phyloP scores from a whole-genome alignment of 2,113 vertebrate genomes.

The Lepus americanus region DNA sequence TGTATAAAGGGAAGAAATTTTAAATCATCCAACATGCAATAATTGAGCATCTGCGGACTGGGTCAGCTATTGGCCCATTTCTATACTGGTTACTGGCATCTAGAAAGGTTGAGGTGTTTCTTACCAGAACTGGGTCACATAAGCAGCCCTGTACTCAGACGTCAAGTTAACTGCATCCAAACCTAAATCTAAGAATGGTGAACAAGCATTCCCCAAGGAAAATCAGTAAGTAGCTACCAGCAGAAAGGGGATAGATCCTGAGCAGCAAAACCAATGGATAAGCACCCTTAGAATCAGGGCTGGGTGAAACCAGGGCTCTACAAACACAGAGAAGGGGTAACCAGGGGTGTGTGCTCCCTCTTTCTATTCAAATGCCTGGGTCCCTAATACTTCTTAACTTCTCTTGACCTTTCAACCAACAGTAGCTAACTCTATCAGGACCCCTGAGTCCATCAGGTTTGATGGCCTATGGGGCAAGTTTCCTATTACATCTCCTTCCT shows the following conservation, averaged over 20 bases:
- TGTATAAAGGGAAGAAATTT: slow-evolving; percentile 5
- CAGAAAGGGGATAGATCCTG: not conserved
- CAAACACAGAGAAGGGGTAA: not conserved
- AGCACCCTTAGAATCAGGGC: not conserved
- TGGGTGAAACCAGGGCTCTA: not conserved
- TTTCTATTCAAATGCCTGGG: not conserved
- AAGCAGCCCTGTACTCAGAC: not conserved
- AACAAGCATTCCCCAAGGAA: not conserved
- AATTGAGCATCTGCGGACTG: not conserved
- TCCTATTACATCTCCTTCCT: not conserved
- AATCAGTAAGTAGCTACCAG: not conserved
- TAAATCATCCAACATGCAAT: not conserved
- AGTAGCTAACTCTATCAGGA: not conserved
- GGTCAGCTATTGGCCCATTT: not conserved
- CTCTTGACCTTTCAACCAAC: not conserved
- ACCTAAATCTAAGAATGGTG: not conserved
- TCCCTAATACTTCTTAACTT: not conserved
- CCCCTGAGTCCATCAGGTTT: not conserved
- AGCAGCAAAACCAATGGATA: not conserved
- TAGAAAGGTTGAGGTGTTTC: not conserved
- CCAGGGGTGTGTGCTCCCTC: not conserved
- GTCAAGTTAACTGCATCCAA: slow-evolving; percentile 25
- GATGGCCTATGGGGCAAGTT: not conserved
- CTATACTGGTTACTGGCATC: not conserved
- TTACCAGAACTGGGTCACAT: not conserved